Evolutionary conservation across 2,888 invertebrate genomes (phyloP).

Genomic region (Orthonevra nobilis): DNA sequence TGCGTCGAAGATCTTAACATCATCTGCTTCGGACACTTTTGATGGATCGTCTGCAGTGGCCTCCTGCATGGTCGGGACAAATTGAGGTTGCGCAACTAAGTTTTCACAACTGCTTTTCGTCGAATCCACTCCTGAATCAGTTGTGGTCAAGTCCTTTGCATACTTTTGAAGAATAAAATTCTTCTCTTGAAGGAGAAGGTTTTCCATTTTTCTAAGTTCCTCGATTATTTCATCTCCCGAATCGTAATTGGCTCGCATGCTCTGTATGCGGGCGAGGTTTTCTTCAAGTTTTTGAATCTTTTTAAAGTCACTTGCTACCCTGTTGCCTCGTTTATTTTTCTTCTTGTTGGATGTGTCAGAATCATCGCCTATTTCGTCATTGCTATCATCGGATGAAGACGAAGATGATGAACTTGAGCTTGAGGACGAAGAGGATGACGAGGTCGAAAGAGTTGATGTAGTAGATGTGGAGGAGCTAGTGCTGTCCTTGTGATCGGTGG

Average conservation of each 20-base stretch:
- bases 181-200: conserved; percentile 76
- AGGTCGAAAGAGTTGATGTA: conserved; percentile 71
- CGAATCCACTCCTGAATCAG: conserved; percentile 58
- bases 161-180: conserved; percentile 77
- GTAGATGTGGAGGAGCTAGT: conserved; percentile 71
- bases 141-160: conserved; percentile 71
- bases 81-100: conserved; percentile 37
- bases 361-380: conserved; percentile 30
- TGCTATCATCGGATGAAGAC: conserved; percentile 61
- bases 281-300: conserved; percentile 77
- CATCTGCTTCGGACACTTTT: conserved; percentile 50
- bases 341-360: conserved; percentile 27
- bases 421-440: conserved; percentile 73
- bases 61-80: conserved; percentile 44
- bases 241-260: conserved; percentile 78
- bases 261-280: conserved; percentile 77
- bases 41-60: conserved; percentile 14
- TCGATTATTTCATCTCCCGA: conserved; percentile 78
- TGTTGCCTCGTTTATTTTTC: conserved; percentile 51
- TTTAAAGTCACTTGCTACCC: conserved; percentile 76
- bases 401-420: conserved; percentile 71
- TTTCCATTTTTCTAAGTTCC: conserved; percentile 78
- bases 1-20: conserved; percentile 77
- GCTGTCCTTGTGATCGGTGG: conserved; percentile 54
- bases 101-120: conserved; percentile 60